Percentiles rank a stretch among this genome's conserved stretches.
Evolutionary conservation across 2,888 invertebrate species (phyloP).

Genomic region (Oscheius sp.): DNA sequence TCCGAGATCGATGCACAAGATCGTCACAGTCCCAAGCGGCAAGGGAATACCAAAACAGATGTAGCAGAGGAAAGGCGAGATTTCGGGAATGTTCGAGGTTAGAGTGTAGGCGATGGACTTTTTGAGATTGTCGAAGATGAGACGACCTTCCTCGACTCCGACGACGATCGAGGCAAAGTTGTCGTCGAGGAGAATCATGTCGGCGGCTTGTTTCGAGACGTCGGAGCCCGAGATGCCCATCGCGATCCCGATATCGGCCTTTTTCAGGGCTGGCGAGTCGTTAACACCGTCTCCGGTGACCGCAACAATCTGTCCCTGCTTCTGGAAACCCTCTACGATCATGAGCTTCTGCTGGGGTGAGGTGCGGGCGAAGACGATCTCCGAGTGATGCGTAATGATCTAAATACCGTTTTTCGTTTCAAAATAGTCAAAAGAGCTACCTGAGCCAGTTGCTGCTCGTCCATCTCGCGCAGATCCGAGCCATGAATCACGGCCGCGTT

Average conservation of each 20-base stretch:
- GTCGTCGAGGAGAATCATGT: conserved; percentile 98
- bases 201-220: conserved; percentile 91
- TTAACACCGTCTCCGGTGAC: conserved; percentile 80
- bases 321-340: conserved; percentile 79
- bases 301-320: conserved; percentile 78
- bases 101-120: conserved; percentile 78
- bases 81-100: conserved; percentile 78
- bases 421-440: neutral
- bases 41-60: conserved; percentile 77
- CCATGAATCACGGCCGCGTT: conserved; percentile 74
- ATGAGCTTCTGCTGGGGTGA: conserved; percentile 77
- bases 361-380: conserved; percentile 75
- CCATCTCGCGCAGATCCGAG: conserved; percentile 72
- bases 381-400: conserved; percentile 66
- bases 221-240: conserved; percentile 77
- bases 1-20: conserved; percentile 78
- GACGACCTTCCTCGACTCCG: conserved; percentile 81
- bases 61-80: conserved; percentile 77
- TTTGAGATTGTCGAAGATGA: conserved; percentile 78
- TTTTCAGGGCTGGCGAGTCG: conserved; percentile 79
- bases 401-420: neutral
- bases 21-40: conserved; percentile 78
- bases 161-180: conserved; percentile 96
- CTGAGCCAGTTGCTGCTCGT: conserved; percentile 72
- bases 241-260: conserved; percentile 77